Base-by-base conservation (phyloP, 2,888 invertebrate genomes). In the Camptogramma bilineatum region DNA sequence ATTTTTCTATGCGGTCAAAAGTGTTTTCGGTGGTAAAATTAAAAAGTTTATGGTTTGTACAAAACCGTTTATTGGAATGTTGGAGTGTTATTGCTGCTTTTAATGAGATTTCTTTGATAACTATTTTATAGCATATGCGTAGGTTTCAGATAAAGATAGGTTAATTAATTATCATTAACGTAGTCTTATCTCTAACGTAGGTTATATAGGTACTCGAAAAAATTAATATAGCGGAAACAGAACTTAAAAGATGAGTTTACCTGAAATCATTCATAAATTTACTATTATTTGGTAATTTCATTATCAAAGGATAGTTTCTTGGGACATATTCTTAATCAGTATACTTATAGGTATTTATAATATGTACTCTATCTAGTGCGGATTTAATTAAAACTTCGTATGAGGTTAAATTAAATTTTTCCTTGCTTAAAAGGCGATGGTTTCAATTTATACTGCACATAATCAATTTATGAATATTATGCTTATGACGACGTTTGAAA, bases 101-200 rank as follows among this genome's bases (percentile, higher is more conserved):
- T 67, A 62, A 65, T 70, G 75, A 78, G 79, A 77, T 79, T 77
- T 78, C 73, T 78, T 74, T 79, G 73, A 77, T 71, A 68, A 47
- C 48, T 16, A 24, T 53, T 69, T 58, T 52, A 57, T 62, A 39
- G 51, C 48, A 48, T 52, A 18, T 24, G 2, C 28, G 10, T 16
- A 18, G 34, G 44, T 13, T n/a, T 13, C 28, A 13, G 42, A 46
- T 55, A n/a, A 50, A 34, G 51, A 44, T 39, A 8, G 19, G 31
- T 31, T 0, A 34, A 17, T 13, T n/a, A 16, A 31, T 51, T 58
- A 42, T 58, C 51, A 44, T 39, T 39, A 16, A 56, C 48, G 21
- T 39, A 13, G 10, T 16, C 42, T 16, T 10, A n/a, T n/a, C n/a
- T n/a, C n/a, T n/a, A n/a, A n/a, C n/a, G n/a, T n/a, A n/a, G n/a